These are phyloP conservation scores for Upupa epops DNA, from an alignment of 2,113 vertebrate species.

Conservation along the genomic window DNA sequence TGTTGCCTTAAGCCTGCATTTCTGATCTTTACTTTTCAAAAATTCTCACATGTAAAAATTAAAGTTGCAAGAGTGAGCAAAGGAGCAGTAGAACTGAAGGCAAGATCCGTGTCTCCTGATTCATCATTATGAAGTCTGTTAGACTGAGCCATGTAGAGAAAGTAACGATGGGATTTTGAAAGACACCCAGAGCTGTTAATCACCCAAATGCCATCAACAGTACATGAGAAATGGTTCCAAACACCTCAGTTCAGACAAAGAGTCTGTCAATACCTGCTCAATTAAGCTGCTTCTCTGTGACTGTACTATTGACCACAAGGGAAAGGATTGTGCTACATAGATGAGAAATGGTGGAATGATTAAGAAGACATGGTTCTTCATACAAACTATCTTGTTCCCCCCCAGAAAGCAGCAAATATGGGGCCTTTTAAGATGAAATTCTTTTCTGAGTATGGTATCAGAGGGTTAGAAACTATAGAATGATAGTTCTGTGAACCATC, in stretches of 20 bases:
- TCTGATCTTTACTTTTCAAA: neutral
- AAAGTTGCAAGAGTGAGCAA: neutral
- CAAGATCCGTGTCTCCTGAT: fast-evolving
- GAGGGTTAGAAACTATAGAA: neutral
- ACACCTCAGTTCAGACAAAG: neutral
- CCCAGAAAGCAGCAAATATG: neutral
- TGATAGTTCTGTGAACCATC: neutral
- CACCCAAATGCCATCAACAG: neutral
- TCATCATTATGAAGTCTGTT: neutral
- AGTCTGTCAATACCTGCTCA: neutral
- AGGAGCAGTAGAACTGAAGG: neutral
- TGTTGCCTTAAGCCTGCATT: neutral
- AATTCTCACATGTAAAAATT: neutral
- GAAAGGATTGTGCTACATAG: neutral
- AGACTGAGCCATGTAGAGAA: neutral
- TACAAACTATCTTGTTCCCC: neutral
- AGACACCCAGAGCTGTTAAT: neutral
- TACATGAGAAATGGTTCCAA: neutral
- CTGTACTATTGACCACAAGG: neutral
- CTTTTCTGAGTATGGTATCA: neutral
- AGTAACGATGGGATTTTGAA: neutral
- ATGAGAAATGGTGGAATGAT: neutral
- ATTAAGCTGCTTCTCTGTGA: neutral
- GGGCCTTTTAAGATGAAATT: neutral
- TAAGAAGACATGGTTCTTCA: constrained; percentile 8